These are phyloP conservation scores for Pseudocheirus occidentalis DNA, from an alignment of 2,797 vertebrate species.

Conservation along the genomic window DNA sequence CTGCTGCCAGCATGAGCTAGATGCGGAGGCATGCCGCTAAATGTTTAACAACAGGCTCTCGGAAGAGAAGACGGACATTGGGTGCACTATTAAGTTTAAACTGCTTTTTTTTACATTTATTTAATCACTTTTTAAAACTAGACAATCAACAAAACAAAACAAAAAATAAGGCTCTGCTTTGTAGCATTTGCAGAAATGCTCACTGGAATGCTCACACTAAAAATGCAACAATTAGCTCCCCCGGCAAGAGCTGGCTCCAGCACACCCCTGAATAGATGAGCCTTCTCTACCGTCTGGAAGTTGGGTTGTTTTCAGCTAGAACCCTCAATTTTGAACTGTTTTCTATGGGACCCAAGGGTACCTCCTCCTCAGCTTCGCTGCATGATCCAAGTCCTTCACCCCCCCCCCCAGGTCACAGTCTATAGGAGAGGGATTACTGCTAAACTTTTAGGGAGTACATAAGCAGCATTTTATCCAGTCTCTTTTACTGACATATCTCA, in stretches of 20 bases:
- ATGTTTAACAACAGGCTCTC: not conserved
- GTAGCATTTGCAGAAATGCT: not conserved
- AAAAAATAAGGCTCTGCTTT: not conserved
- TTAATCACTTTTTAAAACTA: not conserved
- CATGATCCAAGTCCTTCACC: not conserved
- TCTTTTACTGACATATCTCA: not conserved
- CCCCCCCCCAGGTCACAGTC: not conserved
- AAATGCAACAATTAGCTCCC: not conserved
- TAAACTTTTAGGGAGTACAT: not conserved
- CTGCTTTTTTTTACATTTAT: not conserved
- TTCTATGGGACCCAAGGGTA: not conserved
- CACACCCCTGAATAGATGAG: not conserved
- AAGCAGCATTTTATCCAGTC: not conserved
- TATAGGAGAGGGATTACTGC: not conserved
- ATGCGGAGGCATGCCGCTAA: not conserved
- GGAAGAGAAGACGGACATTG: not conserved
- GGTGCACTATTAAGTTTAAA: not conserved
- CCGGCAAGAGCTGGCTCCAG: not conserved
- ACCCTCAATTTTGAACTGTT: not conserved
- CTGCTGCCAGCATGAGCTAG: not conserved
- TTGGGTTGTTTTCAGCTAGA: not conserved
- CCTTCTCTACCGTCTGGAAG: not conserved
- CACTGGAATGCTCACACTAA: not conserved
- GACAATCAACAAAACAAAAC: not conserved
- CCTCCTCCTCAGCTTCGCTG: not conserved